Evolutionary conservation across 2,888 invertebrate genomes (phyloP).

Genomic region (Scaptomyza reducta): DNA sequence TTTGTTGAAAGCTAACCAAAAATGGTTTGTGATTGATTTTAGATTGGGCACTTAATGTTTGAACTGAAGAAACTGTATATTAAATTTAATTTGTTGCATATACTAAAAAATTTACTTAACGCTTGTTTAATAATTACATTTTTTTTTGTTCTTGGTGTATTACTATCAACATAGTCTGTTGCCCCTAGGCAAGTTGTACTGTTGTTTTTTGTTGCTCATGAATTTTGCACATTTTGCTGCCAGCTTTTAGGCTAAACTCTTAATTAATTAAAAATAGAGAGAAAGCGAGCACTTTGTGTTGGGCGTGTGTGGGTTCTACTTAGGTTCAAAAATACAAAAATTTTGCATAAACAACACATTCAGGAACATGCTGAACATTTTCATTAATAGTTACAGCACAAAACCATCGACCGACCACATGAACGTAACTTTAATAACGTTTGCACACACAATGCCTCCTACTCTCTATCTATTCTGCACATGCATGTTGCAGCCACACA

Average conservation of each 20-base stretch:
- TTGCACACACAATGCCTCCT: not conserved
- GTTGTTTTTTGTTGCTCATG: not conserved
- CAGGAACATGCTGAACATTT: constrained; percentile 23
- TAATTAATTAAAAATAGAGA: constrained; percentile 55
- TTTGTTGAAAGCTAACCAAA: not conserved
- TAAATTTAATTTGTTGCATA: not conserved
- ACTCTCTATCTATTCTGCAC: not conserved
- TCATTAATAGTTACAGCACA: constrained; percentile 54
- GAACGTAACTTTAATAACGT: constrained; percentile 13
- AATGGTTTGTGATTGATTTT: not conserved
- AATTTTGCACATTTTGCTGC: constrained; percentile 16
- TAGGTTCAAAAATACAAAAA: constrained; percentile 36
- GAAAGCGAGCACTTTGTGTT: constrained; percentile 20
- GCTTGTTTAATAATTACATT: not conserved
- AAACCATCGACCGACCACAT: constrained; percentile 19
- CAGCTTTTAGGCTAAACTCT: constrained; percentile 15
- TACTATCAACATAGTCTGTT: not conserved
- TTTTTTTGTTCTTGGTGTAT: not conserved
- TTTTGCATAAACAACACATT: constrained; percentile 37
- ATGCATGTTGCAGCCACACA: no score
- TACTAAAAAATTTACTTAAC: not conserved
- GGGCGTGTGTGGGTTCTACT: not conserved
- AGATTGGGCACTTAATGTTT: not conserved
- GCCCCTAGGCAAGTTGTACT: constrained; percentile 9
- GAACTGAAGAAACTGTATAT: no score